Conservation (phyloP, 2,888 invertebrate species). For the Drosophila tripunctata region DNA sequence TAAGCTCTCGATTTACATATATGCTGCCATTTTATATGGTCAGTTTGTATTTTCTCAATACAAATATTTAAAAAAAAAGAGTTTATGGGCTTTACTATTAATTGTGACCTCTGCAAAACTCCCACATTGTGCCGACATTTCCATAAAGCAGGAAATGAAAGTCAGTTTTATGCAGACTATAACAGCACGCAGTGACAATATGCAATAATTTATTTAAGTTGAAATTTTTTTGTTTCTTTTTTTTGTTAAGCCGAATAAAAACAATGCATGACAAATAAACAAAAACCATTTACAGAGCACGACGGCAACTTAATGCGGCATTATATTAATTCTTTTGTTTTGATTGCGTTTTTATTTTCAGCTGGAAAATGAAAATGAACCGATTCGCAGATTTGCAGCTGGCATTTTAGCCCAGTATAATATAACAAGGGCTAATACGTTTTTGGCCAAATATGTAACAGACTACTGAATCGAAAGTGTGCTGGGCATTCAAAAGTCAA, state of each 20-base stretch:
- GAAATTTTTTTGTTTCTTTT: no score
- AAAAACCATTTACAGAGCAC: constrained; percentile 63
- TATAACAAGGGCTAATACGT: neutral
- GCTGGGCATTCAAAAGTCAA: no score
- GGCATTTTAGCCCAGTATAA: neutral
- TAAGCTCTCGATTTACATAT: neutral
- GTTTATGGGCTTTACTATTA: constrained; percentile 1
- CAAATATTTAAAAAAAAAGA: neutral
- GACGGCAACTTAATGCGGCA: constrained; percentile 34
- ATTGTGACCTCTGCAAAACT: constrained; percentile 26
- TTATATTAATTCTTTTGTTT: constrained; percentile 37
- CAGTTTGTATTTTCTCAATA: neutral
- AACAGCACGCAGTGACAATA: constrained; percentile 25
- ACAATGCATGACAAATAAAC: constrained; percentile 63
- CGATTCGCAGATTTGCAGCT: constrained; percentile 24
- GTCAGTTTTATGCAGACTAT: constrained; percentile 50
- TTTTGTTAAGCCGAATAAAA: constrained; percentile 71
- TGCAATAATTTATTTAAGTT: constrained; percentile 73
- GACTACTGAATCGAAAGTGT: no score
- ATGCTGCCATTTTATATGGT: neutral
- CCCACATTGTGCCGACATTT: constrained; percentile 49
- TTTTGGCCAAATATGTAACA: neutral
- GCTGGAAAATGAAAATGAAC: constrained; percentile 27
- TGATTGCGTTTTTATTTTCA: neutral
- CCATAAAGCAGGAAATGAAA: constrained; percentile 67